These are phyloP conservation scores for Drosophila maculinotata DNA, from an alignment of 2,888 invertebrate genomes.

Conservation along the genomic window DNA sequence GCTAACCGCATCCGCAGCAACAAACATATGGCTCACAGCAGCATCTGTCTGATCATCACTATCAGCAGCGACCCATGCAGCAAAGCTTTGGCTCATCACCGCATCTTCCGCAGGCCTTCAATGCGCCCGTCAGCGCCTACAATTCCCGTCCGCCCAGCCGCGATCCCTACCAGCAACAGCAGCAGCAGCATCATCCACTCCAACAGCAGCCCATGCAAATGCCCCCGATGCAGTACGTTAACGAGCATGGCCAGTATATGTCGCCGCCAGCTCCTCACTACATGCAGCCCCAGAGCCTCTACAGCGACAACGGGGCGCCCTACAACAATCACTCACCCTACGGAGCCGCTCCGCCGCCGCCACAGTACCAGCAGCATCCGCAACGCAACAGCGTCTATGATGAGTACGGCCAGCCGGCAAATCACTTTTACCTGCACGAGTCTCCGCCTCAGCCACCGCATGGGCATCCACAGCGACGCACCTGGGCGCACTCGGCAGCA, in stretches of 20 bases:
- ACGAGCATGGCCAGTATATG: conserved; percentile 84
- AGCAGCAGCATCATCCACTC: conserved; percentile 69
- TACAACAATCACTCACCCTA: conserved; percentile 78
- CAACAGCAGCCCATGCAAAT: conserved; percentile 59
- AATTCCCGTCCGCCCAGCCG: conserved; percentile 84
- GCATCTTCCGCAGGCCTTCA: conserved; percentile 84
- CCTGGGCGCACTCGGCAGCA: conserved; percentile 88
- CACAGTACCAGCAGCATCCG: conserved; percentile 83
- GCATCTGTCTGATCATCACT: conserved; percentile 85
- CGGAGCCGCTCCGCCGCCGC: conserved; percentile 85
- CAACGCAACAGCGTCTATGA: conserved; percentile 86
- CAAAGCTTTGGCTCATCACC: conserved; percentile 85
- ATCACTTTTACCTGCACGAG: conserved; percentile 92
- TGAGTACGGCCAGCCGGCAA: conserved; percentile 85
- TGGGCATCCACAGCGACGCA: conserved; percentile 86
- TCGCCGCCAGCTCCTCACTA: conserved; percentile 81
- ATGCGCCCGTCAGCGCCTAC: conserved; percentile 80
- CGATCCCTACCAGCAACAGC: conserved; percentile 83
- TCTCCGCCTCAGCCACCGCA: conserved; percentile 82
- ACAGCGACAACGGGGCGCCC: conserved; percentile 85
- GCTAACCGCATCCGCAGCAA: conserved; percentile 58
- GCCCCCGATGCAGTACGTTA: conserved; percentile 84
- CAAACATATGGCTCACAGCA: conserved; percentile 86
- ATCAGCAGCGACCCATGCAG: conserved; percentile 82
- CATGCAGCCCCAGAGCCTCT: conserved; percentile 76